Evolutionary conservation across 92 coral and sea anemone species (phyloP).

Genomic region (Phenganax marumi): DNA sequence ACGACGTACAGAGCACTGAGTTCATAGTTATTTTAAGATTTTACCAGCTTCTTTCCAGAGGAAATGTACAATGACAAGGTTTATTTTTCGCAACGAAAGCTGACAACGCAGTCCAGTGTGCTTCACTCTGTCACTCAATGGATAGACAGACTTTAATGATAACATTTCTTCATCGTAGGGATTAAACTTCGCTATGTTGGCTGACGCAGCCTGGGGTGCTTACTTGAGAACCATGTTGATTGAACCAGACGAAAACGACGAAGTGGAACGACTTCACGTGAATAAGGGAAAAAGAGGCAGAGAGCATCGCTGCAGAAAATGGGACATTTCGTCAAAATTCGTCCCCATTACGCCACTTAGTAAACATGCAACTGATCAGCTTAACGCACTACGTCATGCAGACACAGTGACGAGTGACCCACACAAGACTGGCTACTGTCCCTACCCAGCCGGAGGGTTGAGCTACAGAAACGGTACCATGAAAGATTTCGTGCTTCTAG

Average conservation of each 20-base stretch:
- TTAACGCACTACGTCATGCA: constrained; percentile 57
- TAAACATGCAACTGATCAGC: constrained; percentile 52
- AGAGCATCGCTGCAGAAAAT: background rate
- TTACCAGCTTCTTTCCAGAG: no score
- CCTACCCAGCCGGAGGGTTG: constrained; percentile 79
- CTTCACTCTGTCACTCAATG: no score
- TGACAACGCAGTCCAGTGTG: no score
- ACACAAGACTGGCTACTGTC: constrained; percentile 81
- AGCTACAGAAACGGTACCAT: constrained; percentile 72
- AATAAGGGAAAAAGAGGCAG: background rate
- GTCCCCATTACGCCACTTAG: constrained; percentile 69
- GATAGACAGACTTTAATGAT: no score
- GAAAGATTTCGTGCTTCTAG: constrained; percentile 66
- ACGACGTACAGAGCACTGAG: no score
- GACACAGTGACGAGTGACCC: constrained; percentile 86
- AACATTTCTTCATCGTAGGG: constrained; percentile 49
- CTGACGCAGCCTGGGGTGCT: constrained; percentile 93
- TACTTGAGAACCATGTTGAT: constrained; percentile 80
- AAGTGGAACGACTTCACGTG: background rate
- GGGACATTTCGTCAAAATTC: constrained; percentile 45
- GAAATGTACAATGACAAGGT: no score
- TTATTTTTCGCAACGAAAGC: no score
- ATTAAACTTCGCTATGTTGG: constrained; percentile 69
- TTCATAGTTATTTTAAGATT: no score
- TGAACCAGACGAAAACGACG: constrained; percentile 46